Evolutionary conservation across 2,113 vertebrate genomes (phyloP), one percentile per base, ranked within the genome.

Genomic region (Struthidea cinerea): DNA sequence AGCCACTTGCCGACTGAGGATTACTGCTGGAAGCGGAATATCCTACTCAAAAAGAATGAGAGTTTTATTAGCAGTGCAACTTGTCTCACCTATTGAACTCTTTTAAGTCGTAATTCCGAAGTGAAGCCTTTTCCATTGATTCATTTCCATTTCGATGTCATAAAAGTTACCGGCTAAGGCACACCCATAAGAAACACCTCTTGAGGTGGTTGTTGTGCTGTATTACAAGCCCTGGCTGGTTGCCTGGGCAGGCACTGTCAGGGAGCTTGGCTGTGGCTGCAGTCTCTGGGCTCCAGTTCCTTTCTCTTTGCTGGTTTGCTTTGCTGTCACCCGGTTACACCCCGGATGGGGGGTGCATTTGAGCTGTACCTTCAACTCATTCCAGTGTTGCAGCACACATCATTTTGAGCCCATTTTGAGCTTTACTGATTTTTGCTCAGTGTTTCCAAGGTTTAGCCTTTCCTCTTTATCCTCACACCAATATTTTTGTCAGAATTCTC

Each of bases 131-230:
- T 84, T 61, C 37, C 42, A n/a, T 10, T 5, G 42, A 32, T 84
- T 76, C 39, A 59, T 64, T 84, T 71, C 32, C 68, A 68, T 75
- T 30, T 47, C n/a, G 21, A 0, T 53, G 56, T 5, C n/a, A 9
- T 5, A 14, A 41, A 44, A 52, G 10, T 30, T 33, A 8, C 30
- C 18, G 32, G 5, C 44, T 7, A 4, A 59, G 50, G 42, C 50
- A 32, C 22, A 28, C 41, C 44, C 22, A 4, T 4, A 2, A 4
- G 7, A 4, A 61, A 22, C 11, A 13, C 8, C 42, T 3, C 0
- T 3, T 15, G 3, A 41, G 37, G 21, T 12, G 55, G 2, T 4
- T 52, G 56, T 4, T 35, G 28, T 4, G 55, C 3, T 35, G 50
- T 10, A 0, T 7, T 11, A 2, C 16, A 33, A 17, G 78, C 27